Evolutionary conservation across 2,888 invertebrate genomes (phyloP), one percentile per base, ranked within the genome.

Genomic region (Sphaeridia pumilis): DNA sequence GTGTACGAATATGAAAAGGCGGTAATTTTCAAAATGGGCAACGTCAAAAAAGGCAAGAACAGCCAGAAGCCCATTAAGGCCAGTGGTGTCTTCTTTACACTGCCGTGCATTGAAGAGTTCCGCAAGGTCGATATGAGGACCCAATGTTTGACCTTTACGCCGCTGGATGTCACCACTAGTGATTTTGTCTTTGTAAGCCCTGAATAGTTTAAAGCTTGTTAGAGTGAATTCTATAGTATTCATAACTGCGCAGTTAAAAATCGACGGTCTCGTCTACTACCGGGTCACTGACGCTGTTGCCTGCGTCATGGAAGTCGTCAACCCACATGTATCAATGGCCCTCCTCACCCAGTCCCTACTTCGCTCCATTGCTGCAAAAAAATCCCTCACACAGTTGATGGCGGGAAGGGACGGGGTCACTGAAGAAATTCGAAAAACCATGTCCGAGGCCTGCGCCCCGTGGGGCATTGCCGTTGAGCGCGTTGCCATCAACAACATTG

Each of bases 61-160:
- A 14, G 22, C n/a, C 21, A 12, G 14, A 28, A 31, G n/a, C n/a
- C 26, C 22, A 25, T 45, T 4, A 51, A 55, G 34, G 49, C 56
- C 2, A 49, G 17, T 14, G 47, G 47, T 4, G n/a, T 47, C 12
- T 47, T 47, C 20, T 47, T 47, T 47, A 35, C 25, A 17, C 36
- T 47, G 3, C 47, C 47, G 1, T 47, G 47, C 20, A 24, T 47
- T 24, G 47, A 47, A 17, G 36, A 35, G 4, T 47, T 36, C 47
- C 25, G 34, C 4, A 47, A 47, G 17, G 47, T 47, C 2, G 36
- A 47, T 22, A 47, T 47, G 35, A 2, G 36, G 4, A 22, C 47
- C 3, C 14, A 21, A 7, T 47, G 25, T 20, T 36, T 24, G 7
- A 27, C 27, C 17, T 46, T 46, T 27, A 27, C 20, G 7, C 46